Percentiles rank a stretch among this genome's conserved stretches.
phyloP scores from a whole-genome alignment of 2,888 invertebrate species.

The Nemurella pictetii region DNA sequence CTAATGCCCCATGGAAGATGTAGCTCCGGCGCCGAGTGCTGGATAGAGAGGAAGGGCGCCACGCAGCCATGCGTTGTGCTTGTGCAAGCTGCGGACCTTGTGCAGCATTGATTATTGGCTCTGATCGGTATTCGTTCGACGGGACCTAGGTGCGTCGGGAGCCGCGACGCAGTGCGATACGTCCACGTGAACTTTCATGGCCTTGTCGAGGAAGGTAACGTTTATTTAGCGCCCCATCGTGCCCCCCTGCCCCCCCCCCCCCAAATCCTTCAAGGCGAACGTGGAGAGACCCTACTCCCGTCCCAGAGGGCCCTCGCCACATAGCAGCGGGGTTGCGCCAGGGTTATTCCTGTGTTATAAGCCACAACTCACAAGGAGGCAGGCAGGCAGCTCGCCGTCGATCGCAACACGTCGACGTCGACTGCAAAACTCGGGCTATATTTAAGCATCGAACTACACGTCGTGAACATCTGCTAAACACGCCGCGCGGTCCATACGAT shows the following conservation, averaged over 20 bases:
- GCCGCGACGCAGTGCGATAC: neutral
- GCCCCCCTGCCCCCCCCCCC: no score
- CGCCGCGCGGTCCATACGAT: neutral
- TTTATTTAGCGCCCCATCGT: neutral
- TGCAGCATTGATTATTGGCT: neutral
- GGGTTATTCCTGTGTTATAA: slow-evolving; percentile 6
- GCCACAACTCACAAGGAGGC: neutral
- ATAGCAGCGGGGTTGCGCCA: neutral
- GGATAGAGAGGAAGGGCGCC: neutral
- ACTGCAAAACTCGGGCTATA: slow-evolving; percentile 3
- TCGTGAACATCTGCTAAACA: slow-evolving; percentile 10
- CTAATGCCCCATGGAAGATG: neutral
- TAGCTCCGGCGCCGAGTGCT: neutral
- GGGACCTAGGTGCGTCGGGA: neutral
- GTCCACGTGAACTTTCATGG: neutral
- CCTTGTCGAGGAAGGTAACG: no score
- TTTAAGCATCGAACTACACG: neutral
- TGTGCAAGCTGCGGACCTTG: neutral
- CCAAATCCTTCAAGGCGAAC: no score
- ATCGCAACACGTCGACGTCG: no score
- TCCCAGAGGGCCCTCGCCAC: neutral
- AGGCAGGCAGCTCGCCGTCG: neutral
- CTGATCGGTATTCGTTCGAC: neutral
- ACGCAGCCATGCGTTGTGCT: neutral
- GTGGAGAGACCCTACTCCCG: no score